Evolutionary conservation across 1,140 invertebrate genomes (phyloP), one percentile per base, ranked within the genome.

Genomic region (Campoletis sonorensis): DNA sequence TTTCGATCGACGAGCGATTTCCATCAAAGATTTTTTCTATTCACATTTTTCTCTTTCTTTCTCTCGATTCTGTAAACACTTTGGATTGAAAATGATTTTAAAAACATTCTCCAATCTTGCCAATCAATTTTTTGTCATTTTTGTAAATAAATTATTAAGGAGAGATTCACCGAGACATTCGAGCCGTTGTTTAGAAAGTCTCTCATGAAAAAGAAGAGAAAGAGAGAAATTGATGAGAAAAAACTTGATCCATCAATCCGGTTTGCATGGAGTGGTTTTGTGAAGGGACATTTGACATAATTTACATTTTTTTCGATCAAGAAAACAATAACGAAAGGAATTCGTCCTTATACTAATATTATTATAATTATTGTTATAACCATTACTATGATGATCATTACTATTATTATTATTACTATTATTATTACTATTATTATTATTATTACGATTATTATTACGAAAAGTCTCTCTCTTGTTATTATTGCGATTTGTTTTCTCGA

Each of bases 231-330:
- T 16, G 83, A 79, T 81, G 81, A 61, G 13, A 45, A 45, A 45
- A 45, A 45, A 45, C 7, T 45, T 45, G 40, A 10, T 45, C 40
- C 40, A 45, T 45, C 40, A 11, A 45, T 45, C 79, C 80, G 76
- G 81, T 81, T 82, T 85, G 84, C 82, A 86, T 86, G 83, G 80
- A 85, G 84, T 84, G 87, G 84, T 86, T 81, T 80, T 87, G 68
- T 73, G 84, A 86, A 85, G 85, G 81, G 79, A 84, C 82, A 73
- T 73, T 73, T 51, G 18, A 16, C n/a, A 71, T 37, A 51, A 51
- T 73, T 27, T 13, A 49, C n/a, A n/a, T n/a, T 45, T 72, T 27
- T 45, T 73, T 71, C 21, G 8, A 33, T n/a, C 10, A 71, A 8
- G 18, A 40, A 15, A 21, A 30, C 68, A 40, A 71, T 58, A 58